A percentile compares a stretch with the other conserved stretches of the same genome.
Conservation (phyloP, 2,888 invertebrate species). For the Nipponacmea schrenckii region DNA sequence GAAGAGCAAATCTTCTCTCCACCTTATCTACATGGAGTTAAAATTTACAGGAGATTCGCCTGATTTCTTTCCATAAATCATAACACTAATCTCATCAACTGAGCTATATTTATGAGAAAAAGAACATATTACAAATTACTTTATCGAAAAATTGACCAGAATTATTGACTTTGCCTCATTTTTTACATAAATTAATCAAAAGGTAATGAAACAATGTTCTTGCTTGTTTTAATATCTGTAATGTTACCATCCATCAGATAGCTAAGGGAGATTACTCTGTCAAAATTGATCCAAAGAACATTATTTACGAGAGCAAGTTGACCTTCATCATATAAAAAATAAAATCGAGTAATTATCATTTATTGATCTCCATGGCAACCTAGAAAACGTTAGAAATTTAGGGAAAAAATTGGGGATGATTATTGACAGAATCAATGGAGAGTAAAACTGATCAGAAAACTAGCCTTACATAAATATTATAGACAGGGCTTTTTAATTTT, state of each 20-base stretch:
- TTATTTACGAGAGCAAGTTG: background rate
- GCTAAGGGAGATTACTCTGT: conserved; percentile 4
- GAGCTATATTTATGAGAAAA: conserved; percentile 5
- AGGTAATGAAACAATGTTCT: conserved; percentile 8
- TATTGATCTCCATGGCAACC: conserved; percentile 5
- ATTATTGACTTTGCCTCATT: background rate
- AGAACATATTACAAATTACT: conserved; percentile 6
- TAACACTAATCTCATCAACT: conserved; percentile 2
- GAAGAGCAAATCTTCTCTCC: no score
- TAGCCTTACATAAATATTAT: no score
- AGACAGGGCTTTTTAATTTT: no score
- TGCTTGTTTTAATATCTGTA: background rate
- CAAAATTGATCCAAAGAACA: conserved; percentile 6
- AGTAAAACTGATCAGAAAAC: no score
- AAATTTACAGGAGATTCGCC: no score
- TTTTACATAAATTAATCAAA: conserved; percentile 3
- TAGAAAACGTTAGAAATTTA: background rate
- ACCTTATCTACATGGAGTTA: no score
- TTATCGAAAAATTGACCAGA: conserved; percentile 3
- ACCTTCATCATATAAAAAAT: background rate
- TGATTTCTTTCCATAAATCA: background rate
- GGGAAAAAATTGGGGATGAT: no score
- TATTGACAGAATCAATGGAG: no score
- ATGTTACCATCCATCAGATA: conserved; percentile 7
- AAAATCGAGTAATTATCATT: conserved; percentile 7